Evolutionary conservation across 2,113 vertebrate genomes (phyloP), one percentile per base, ranked within the genome.

Genomic region (Pitta sordida): DNA sequence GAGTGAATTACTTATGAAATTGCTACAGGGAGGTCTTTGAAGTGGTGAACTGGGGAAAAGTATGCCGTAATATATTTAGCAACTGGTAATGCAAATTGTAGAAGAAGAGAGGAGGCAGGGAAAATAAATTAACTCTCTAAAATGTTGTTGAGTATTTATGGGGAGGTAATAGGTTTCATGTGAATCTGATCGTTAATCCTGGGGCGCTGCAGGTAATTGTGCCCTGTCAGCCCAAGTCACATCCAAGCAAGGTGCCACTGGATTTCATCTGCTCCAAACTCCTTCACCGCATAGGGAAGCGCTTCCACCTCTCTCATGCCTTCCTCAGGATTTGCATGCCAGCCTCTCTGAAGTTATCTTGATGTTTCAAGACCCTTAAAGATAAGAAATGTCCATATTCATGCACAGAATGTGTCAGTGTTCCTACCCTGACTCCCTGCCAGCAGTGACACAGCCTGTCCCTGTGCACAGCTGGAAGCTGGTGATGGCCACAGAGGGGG

Each of bases 111-210:
- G 20, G 88, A 75, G 69, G 44, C 83, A 46, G 70, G 34, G 83
- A 69, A 92, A 94, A 90, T 65, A 92, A 91, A 92, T 92, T 86
- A 90, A 90, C 53, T 83, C 74, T 58, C 82, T 80, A 86, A 85
- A 92, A 77, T 21, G 37, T 48, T 79, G 44, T 58, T 58, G 74
- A 83, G 85, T 62, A 81, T 89, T 90, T 92, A 86, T 46, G 41
- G 22, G 56, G 49, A 69, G 41, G 46, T 86, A 77, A 88, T 77
- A 69, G 67, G 68, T 86, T 88, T 83, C 20, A 22, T 22, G n/a
- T 86, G 73, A 88, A 56, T 30, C 32, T 65, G 34, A 19, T 48
- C 9, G 1, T 86, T 83, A 90, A 85, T 79, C 68, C 59, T 4
- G 1, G 22, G 15, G 26, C 60, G 34, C 55, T 77, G 83, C 15